A percentile compares a stretch with the other conserved stretches of the same genome.
phyloP scores from a whole-genome alignment of 2,797 vertebrate genomes.

The Poeciliopsis paucimaculata region DNA sequence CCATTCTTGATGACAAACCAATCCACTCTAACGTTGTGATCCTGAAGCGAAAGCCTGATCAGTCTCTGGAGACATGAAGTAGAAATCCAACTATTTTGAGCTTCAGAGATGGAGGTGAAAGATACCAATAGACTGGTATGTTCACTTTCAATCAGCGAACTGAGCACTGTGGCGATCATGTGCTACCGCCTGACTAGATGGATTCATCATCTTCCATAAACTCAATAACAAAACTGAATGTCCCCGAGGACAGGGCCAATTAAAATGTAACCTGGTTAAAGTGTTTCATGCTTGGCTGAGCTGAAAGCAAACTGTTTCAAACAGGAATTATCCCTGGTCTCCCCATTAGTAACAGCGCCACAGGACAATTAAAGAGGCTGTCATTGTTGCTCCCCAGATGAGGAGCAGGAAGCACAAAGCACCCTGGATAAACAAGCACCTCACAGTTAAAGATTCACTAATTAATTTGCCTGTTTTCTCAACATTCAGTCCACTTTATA shows the following conservation, averaged over 20 bases:
- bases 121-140: slow-evolving; percentile 11
- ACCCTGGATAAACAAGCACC: slow-evolving; percentile 59
- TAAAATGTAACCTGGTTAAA: slow-evolving; percentile 72
- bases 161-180: slow-evolving; percentile 51
- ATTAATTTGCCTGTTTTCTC: slow-evolving; percentile 21
- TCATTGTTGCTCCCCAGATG: slow-evolving; percentile 47
- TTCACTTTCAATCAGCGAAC: slow-evolving; percentile 24
- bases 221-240: slow-evolving; percentile 62
- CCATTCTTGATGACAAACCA: slow-evolving; percentile 60
- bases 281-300: slow-evolving; percentile 61
- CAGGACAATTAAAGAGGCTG: slow-evolving; percentile 72
- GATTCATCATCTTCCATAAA: slow-evolving; percentile 49
- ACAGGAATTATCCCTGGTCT: slow-evolving; percentile 52
- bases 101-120: slow-evolving; percentile 22
- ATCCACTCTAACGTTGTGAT: background rate
- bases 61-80: slow-evolving; percentile 33
- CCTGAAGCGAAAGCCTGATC: slow-evolving; percentile 17
- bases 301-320: slow-evolving; percentile 60
- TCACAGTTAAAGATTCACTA: slow-evolving; percentile 23
- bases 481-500: background rate
- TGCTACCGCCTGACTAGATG: slow-evolving; percentile 58
- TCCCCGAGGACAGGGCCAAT: slow-evolving; percentile 68
- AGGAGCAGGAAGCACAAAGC: slow-evolving; percentile 29
- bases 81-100: slow-evolving; percentile 23
- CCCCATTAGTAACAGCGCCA: slow-evolving; percentile 56